Percentiles rank a stretch among this genome's conserved stretches.
These are phyloP conservation scores for Oryzias celebensis DNA, from an alignment of 2,113 vertebrate species.

Conservation along the genomic window DNA sequence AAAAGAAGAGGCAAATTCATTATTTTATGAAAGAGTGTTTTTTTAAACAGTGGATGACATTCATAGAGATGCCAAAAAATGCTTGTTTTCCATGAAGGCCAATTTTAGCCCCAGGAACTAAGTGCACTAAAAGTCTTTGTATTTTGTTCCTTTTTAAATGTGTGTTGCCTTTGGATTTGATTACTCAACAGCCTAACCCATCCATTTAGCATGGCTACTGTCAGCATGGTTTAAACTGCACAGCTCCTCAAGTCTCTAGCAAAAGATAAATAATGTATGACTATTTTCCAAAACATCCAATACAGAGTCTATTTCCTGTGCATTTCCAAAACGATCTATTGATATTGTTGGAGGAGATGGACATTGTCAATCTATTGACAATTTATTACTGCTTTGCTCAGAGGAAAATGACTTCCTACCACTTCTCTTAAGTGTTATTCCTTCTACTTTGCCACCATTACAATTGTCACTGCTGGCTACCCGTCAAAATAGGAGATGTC, in stretches of 20 bases:
- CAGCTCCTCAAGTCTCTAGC: not conserved
- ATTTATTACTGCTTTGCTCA: conserved; percentile 54
- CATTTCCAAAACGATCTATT: conserved; percentile 48
- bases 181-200: conserved; percentile 1
- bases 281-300: conserved; percentile 19
- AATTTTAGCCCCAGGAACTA: conserved; percentile 42
- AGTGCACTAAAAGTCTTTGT: conserved; percentile 39
- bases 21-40: conserved; percentile 26
- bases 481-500: conserved; percentile 54
- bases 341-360: conserved; percentile 50
- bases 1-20: conserved; percentile 28
- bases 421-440: conserved; percentile 58
- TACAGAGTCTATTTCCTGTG: conserved; percentile 34
- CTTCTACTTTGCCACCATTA: conserved; percentile 40
- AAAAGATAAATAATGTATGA: conserved; percentile 7
- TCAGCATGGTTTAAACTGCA: conserved; percentile 19
- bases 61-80: not conserved
- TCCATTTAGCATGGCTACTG: not conserved
- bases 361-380: conserved; percentile 55
- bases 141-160: conserved; percentile 11
- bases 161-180: conserved; percentile 24
- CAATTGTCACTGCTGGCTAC: conserved; percentile 50
- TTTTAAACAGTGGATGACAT: conserved; percentile 51
- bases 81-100: conserved; percentile 16
- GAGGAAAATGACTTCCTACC: conserved; percentile 48